Evolutionary conservation across 2,113 vertebrate species (phyloP).

Genomic region (Coracopsis vasa): DNA sequence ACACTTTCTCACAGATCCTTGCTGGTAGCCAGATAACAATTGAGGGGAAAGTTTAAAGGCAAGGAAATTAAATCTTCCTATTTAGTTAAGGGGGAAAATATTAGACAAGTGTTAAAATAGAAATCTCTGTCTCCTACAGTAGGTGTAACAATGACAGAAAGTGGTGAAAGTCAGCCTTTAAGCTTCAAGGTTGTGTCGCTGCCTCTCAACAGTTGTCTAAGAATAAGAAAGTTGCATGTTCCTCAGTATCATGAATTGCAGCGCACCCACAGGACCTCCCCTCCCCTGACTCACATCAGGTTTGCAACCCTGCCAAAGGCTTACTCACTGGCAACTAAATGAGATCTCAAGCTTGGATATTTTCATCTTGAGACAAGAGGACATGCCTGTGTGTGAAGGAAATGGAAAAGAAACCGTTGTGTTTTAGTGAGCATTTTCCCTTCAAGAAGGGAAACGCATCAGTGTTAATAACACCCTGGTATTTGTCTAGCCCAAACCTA

Average conservation of each 20-base stretch:
- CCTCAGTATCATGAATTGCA: neutral
- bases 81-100: neutral
- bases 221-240: neutral
- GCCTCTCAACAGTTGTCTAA: neutral
- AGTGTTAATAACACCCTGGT: accelerated
- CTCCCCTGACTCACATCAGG: neutral
- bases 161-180: neutral
- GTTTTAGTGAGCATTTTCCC: neutral
- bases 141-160: neutral
- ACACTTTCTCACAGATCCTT: constrained; percentile 18
- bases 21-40: constrained; percentile 29
- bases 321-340: constrained; percentile 21
- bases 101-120: constrained; percentile 1
- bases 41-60: constrained; percentile 14
- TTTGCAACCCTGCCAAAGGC: neutral
- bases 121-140: neutral
- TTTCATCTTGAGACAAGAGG: neutral
- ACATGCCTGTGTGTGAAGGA: neutral
- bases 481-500: neutral
- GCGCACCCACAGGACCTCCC: neutral
- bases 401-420: neutral
- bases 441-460: neutral
- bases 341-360: neutral
- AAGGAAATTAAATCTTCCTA: constrained; percentile 28
- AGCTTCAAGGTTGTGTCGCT: accelerated